phyloP scores from a whole-genome alignment of 2,113 vertebrate species.

The Callocephalon fimbriatum region DNA sequence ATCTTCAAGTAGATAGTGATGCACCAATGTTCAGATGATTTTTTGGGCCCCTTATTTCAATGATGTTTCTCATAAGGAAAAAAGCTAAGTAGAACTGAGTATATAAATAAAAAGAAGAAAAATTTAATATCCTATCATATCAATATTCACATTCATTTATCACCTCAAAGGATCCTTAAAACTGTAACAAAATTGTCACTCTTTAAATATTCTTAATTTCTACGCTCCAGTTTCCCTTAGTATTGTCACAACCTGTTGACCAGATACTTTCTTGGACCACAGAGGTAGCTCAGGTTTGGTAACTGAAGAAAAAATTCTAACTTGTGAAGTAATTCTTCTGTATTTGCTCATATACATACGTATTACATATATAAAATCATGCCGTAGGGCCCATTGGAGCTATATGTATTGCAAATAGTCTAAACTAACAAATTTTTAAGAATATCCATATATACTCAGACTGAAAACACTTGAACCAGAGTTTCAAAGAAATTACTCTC shows the following conservation, averaged over 20 bases:
- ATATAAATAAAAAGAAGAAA: not conserved
- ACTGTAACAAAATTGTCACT: not conserved
- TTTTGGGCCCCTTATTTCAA: not conserved
- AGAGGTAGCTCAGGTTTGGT: not conserved
- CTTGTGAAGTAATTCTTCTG: not conserved
- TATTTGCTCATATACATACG: not conserved
- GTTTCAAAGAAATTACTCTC: not conserved
- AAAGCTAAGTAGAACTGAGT: not conserved
- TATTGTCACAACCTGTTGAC: not conserved
- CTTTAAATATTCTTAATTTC: not conserved
- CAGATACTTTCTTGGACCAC: not conserved
- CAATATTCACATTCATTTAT: not conserved
- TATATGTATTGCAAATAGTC: not conserved
- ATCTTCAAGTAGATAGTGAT: not conserved
- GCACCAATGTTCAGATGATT: not conserved
- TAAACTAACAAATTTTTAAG: not conserved
- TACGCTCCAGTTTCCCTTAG: not conserved
- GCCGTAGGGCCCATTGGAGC: fast-evolving
- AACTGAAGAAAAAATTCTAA: not conserved
- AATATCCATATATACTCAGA: not conserved
- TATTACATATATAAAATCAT: not conserved
- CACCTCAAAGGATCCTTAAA: not conserved
- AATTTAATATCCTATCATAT: not conserved
- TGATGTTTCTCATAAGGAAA: not conserved
- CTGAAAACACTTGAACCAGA: not conserved